Base-by-base conservation (phyloP, 1,140 invertebrate species). In the Spodoptera litura region DNA sequence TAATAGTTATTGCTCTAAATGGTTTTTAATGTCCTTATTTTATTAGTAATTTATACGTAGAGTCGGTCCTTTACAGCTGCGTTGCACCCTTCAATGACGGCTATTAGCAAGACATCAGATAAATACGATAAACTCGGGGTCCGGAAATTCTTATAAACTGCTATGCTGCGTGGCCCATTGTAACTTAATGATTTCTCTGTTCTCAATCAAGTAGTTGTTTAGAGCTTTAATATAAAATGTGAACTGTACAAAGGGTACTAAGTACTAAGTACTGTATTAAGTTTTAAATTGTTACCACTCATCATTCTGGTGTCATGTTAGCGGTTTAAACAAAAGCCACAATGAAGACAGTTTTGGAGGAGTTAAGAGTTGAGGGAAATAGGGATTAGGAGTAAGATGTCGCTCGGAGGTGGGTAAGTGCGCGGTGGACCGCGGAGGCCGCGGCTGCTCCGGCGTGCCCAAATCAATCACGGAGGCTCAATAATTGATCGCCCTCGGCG, bases 21-120 rank as follows among this genome's bases (percentile, higher is more conserved):
- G 89, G 90, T 91, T 93, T 94, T 92, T 92, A 93, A 93, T 93
- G 90, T 92, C 87, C 91, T 89, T 88, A 89, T 92, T 93, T 93
- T 91, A 89, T 88, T 85, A 86, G 87, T 92, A 89, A 91, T 93
- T 90, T 93, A 92, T 93, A 89, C 85, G 85, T 74, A 59, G 78
- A 81, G 83, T 76, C 52, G 56, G 44, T 55, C 80, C 25, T 85
- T 83, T 88, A 90, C 89, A 90, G 91, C 90, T 91, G 90, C 87
- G 78, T 82, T 87, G 83, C 80, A 87, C 89, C 92, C 92, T 87
- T 81, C 82, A 61, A 81, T 87, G 87, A 87, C 78, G 85, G 88
- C 88, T 92, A 90, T 92, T 93, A 93, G 87, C 84, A 73, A 85
- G 84, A 85, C 88, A 89, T 89, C 87, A 89, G 89, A 90, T 90